A percentile compares a stretch with the other conserved stretches of the same genome.
Conservation (phyloP, 1,140 invertebrate genomes). For the Trichonephila clavipes region DNA sequence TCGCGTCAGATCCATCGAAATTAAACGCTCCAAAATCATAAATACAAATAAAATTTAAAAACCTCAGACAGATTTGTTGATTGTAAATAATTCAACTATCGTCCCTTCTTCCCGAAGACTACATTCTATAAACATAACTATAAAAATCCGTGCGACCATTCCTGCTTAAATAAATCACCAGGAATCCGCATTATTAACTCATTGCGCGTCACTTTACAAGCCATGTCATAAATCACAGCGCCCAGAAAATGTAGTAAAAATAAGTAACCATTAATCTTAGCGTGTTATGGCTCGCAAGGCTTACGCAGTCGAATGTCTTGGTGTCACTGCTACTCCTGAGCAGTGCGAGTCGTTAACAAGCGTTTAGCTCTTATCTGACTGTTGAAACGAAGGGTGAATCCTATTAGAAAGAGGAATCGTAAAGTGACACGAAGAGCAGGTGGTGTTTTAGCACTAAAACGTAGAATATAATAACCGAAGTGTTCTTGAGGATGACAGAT, state of each 20-base stretch:
- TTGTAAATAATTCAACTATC: neutral
- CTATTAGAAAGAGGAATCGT: neutral
- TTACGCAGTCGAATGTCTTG: conserved; percentile 29
- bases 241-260: conserved; percentile 54
- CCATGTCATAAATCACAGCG: conserved; percentile 32
- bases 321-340: neutral
- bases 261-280: conserved; percentile 57
- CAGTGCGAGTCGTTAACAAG: conserved; percentile 1
- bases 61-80: neutral
- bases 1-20: neutral
- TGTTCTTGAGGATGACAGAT: too few species aligned
- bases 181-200: conserved; percentile 41
- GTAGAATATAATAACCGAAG: too few species aligned
- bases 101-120: neutral
- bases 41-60: conserved; percentile 10
- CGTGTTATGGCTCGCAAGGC: neutral
- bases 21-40: neutral
- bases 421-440: neutral
- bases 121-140: neutral
- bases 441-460: too few species aligned
- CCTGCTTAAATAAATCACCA: conserved; percentile 40
- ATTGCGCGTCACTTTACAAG: conserved; percentile 56
- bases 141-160: conserved; percentile 1
- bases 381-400: neutral
- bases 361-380: neutral